Percentiles rank a stretch among this genome's conserved stretches.
Conservation (phyloP, 2,888 invertebrate species). For the Tetanocera ferruginea region DNA sequence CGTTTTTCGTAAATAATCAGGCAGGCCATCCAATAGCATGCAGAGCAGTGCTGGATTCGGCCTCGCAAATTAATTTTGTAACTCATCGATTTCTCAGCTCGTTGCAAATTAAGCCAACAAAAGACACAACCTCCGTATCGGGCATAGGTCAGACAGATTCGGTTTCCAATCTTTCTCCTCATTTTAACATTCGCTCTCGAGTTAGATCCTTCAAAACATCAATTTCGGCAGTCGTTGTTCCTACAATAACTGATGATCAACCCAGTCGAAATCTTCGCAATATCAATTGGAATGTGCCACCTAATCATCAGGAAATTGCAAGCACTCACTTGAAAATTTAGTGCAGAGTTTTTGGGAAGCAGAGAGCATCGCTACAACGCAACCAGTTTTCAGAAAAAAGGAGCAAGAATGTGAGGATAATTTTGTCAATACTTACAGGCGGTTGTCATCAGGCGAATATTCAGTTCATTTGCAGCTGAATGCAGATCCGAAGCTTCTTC, state of each 20-base stretch:
- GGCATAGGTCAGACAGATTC: constrained; percentile 38
- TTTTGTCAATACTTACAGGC: constrained; percentile 33
- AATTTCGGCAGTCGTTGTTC: constrained; percentile 44
- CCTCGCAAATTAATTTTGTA: constrained; percentile 35
- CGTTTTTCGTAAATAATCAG: constrained; percentile 5
- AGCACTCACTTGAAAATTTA: constrained; percentile 17
- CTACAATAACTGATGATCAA: constrained; percentile 48
- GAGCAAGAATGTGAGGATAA: constrained; percentile 32
- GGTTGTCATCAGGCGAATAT: constrained; percentile 29
- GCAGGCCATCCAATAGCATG: constrained; percentile 5
- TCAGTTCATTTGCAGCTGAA: no score
- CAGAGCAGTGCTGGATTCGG: constrained; percentile 25
- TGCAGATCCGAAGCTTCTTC: no score
- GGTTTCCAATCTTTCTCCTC: constrained; percentile 20
- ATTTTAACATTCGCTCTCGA: constrained; percentile 19
- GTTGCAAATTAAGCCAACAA: constrained; percentile 14
- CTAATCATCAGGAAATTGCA: background rate
- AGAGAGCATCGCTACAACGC: constrained; percentile 29
- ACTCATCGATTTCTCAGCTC: constrained; percentile 26
- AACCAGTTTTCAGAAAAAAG: constrained; percentile 1
- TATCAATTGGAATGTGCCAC: constrained; percentile 41
- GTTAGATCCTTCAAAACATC: background rate
- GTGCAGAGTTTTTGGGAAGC: constrained; percentile 43
- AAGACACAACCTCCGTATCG: constrained; percentile 26
- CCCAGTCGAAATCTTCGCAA: constrained; percentile 39